Conservation (phyloP, 2,113 vertebrate genomes). For the Perca schrenkii region DNA sequence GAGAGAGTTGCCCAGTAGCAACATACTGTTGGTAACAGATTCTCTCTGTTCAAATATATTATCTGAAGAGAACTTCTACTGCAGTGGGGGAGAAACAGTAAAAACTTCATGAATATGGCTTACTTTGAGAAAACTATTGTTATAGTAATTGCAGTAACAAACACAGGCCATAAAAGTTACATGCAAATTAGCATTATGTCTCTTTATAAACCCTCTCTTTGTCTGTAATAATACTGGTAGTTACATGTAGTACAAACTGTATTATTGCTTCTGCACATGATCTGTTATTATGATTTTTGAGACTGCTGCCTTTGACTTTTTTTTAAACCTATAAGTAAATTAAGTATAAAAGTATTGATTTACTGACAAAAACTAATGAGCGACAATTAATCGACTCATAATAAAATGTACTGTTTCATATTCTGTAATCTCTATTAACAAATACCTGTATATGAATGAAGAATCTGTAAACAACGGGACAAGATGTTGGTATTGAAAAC, state of each 20-base stretch:
- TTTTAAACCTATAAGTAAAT: no score
- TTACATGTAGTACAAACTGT: background rate
- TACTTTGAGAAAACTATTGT: slow-evolving; percentile 37
- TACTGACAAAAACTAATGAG: background rate
- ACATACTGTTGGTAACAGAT: slow-evolving; percentile 49
- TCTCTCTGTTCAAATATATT: slow-evolving; percentile 61
- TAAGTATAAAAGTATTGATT: background rate
- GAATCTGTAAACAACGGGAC: no score
- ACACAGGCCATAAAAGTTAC: background rate
- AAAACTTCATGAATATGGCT: slow-evolving; percentile 27
- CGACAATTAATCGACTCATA: background rate
- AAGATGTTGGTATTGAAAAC: no score
- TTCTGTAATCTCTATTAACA: no score
- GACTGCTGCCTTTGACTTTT: no score
- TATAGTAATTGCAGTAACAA: slow-evolving; percentile 4
- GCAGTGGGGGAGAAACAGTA: slow-evolving; percentile 21
- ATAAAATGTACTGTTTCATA: no score
- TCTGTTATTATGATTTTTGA: no score
- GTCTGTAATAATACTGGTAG: background rate
- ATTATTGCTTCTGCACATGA: background rate
- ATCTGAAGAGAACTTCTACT: slow-evolving; percentile 36
- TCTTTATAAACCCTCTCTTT: background rate
- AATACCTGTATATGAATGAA: no score
- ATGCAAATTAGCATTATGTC: background rate
- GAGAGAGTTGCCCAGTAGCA: slow-evolving; percentile 26